These are phyloP conservation scores for Crossocerus cetratus DNA, from an alignment of 2,888 invertebrate genomes.

Conservation along the genomic window DNA sequence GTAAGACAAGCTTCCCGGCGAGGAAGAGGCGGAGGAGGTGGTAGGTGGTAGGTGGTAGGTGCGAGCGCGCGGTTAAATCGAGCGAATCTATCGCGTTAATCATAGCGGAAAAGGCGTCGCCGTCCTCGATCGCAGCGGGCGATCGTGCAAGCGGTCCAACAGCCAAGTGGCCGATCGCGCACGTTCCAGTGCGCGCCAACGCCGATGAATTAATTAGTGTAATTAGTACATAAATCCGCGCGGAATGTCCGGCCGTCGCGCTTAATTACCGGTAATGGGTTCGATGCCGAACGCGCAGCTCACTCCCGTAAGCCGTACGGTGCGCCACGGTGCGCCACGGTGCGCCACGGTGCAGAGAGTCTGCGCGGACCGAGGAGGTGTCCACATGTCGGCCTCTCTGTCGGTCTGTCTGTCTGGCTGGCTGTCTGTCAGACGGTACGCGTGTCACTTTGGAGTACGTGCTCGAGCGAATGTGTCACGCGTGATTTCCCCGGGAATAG, in stretches of 20 bases:
- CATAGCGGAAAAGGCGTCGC: constrained; percentile 17
- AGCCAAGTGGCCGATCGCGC: constrained; percentile 15
- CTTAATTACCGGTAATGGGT: constrained; percentile 30
- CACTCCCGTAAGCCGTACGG: neutral
- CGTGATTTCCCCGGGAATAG: constrained; percentile 8
- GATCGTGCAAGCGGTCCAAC: too few species aligned
- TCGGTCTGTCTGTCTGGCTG: too few species aligned
- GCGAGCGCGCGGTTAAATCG: neutral
- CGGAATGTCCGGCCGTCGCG: constrained; percentile 33
- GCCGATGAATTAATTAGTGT: constrained; percentile 64
- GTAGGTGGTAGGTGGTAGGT: neutral
- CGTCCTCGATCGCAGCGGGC: constrained; percentile 26
- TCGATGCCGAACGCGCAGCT: neutral
- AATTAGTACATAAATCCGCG: constrained; percentile 65
- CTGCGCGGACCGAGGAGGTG: too few species aligned
- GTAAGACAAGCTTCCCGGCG: neutral
- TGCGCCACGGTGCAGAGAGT: too few species aligned
- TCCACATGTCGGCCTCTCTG: too few species aligned
- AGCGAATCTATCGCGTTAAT: constrained; percentile 5
- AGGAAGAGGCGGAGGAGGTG: neutral
- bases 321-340: neutral
- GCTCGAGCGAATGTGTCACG: constrained; percentile 8
- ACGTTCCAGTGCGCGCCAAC: constrained; percentile 9
- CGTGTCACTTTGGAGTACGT: neutral
- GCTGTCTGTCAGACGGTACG: neutral